Evolutionary conservation across 2,888 invertebrate species (phyloP), one percentile per base, ranked within the genome.

Genomic region (Cryptocheilus praepositus): DNA sequence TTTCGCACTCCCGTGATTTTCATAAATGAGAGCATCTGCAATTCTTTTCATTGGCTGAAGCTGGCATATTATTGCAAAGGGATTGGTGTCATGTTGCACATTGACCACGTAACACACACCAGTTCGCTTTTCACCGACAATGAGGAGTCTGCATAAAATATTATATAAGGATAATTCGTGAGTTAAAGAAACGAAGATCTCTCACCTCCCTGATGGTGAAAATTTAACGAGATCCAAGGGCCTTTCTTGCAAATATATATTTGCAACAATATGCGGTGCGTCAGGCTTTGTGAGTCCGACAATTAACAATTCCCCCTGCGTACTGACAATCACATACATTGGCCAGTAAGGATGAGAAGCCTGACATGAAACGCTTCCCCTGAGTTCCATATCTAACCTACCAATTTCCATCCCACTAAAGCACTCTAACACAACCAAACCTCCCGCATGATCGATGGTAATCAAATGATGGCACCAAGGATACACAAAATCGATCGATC

Each of bases 391-490:
- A 43, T 81, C 60, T 0, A 85, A 5, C 25, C 59, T 73, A 2
- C 74, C 22, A 2, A 85, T 28, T 44, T 78, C 70, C 3, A 45
- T 64, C 0, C 86, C 88, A 13, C 69, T 73, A 4, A 75, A 71
- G 22, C 76, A 64, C 28, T 83, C 81, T n/a, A 88, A 45, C 3
- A 88, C 56, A 2, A 61, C 49, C 16, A 87, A 56, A 7, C 81
- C 70, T 4, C 60, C 78, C 0, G 49, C 56, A 4, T 79, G 64
- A 19, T 85, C 81, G 0, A 79, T 73, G 0, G 72, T 77, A 0
- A 81, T 72, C 0, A 87, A 54, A 56, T 86, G 81, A 61, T 86
- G 82, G 3, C 83, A 84, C 85, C 84, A 85, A 0, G 88, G 88
- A 64, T 83, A 77, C 0, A 88, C 59, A 19, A 86, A 80, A 18